A percentile compares a stretch with the other conserved stretches of the same genome.
phyloP scores from a whole-genome alignment of 1,140 invertebrate genomes.

The Agrilus planipennis region DNA sequence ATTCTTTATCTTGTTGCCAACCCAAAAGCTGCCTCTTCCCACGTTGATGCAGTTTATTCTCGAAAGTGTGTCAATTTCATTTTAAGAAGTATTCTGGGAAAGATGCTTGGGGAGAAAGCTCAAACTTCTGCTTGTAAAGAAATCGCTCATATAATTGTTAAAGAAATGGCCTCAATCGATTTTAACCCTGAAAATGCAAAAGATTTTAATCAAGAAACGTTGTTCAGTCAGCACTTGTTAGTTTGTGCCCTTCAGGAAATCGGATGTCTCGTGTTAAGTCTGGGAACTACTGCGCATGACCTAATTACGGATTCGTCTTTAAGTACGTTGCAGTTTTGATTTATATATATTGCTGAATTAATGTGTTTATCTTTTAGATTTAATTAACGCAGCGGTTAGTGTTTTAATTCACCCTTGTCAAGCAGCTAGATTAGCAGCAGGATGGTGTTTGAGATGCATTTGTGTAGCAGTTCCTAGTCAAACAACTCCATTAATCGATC shows the following conservation, averaged over 20 bases:
- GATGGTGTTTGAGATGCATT: constrained; percentile 87
- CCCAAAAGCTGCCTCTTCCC: constrained; percentile 85
- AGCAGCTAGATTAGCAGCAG: constrained; percentile 80
- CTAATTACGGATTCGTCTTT: constrained; percentile 76
- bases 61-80: constrained; percentile 96
- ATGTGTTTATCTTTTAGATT: constrained; percentile 31
- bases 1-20: constrained; percentile 86
- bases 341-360: constrained; percentile 8
- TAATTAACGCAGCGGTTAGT: constrained; percentile 48
- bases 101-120: constrained; percentile 91
- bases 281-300: constrained; percentile 85
- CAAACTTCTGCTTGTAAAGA: constrained; percentile 93
- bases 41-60: constrained; percentile 96
- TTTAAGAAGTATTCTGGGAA: constrained; percentile 78
- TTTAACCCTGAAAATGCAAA: constrained; percentile 83
- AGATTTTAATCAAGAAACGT: constrained; percentile 77
- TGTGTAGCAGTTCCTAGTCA: constrained; percentile 88
- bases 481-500: constrained; percentile 84
- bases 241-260: constrained; percentile 92
- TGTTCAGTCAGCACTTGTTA: constrained; percentile 88
- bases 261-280: constrained; percentile 67
- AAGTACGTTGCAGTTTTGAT: constrained; percentile 36
- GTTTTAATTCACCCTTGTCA: constrained; percentile 88
- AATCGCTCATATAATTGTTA: constrained; percentile 80
- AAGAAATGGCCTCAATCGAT: constrained; percentile 91